Conservation (phyloP, 2,797 vertebrate species). For the Cephalopachus bancanus region DNA sequence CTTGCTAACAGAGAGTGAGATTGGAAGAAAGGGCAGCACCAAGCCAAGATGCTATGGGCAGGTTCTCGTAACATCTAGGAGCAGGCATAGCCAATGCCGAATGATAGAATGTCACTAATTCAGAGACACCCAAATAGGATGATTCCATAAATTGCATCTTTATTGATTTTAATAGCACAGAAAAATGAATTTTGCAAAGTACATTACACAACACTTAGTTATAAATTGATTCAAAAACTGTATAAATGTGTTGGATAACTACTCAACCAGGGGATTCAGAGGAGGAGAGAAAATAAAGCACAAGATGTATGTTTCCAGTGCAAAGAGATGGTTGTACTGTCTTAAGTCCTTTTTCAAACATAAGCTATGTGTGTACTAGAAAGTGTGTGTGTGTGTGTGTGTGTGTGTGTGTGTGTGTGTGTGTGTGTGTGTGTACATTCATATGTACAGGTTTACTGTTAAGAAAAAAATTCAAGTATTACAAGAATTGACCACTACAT, state of each 20-base stretch:
- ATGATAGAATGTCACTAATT: not conserved
- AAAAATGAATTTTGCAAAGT: constrained; percentile 69
- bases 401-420: too few relatives aligned
- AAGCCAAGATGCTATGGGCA: not conserved
- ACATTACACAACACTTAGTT: constrained; percentile 66
- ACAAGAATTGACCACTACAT: not conserved
- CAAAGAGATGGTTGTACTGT: not conserved
- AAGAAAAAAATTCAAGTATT: not conserved
- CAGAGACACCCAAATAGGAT: constrained; percentile 52
- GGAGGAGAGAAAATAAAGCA: not conserved
- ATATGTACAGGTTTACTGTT: not conserved
- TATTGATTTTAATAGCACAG: constrained; percentile 77
- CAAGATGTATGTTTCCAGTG: not conserved
- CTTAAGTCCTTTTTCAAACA: not conserved
- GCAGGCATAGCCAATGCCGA: not conserved
- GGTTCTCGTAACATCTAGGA: not conserved
- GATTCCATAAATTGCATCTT: constrained; percentile 68
- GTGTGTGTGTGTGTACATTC: rapidly evolving
- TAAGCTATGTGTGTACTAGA: not conserved
- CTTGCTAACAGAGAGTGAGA: not conserved
- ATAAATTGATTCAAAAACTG: constrained; percentile 70
- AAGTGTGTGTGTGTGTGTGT: rapidly evolving
- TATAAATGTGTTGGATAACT: not conserved
- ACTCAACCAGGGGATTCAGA: constrained; percentile 27
- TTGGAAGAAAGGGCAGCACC: not conserved